Conservation (phyloP, 2,797 vertebrate genomes). For the Lepus oiostolus region DNA sequence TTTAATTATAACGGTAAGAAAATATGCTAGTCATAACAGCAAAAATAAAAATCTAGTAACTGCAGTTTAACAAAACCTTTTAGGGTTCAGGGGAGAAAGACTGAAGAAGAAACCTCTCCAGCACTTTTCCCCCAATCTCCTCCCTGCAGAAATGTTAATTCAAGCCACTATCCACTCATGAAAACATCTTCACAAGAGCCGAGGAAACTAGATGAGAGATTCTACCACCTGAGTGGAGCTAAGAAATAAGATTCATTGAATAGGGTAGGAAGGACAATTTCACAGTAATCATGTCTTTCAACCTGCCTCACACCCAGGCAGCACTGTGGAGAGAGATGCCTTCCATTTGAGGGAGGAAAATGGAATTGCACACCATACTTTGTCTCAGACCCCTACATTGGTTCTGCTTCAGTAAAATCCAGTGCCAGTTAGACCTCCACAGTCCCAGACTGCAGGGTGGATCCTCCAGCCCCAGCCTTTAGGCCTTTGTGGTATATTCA, state of each 20-base stretch:
- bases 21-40: slow-evolving; percentile 20
- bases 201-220: background rate
- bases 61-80: background rate
- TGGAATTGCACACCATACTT: background rate
- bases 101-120: background rate
- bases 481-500: background rate
- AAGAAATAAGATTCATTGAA: background rate
- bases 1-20: slow-evolving; percentile 57
- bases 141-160: background rate
- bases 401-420: background rate
- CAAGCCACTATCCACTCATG: background rate
- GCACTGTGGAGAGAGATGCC: background rate
- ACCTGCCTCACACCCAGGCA: background rate
- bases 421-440: background rate
- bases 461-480: background rate
- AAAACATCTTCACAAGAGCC: background rate
- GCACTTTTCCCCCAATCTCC: too few species aligned
- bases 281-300: background rate
- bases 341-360: background rate
- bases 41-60: slow-evolving; percentile 45
- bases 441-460: background rate
- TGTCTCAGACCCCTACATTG: background rate
- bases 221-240: background rate
- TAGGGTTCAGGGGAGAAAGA: background rate
- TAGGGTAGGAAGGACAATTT: too few species aligned